Conservation (phyloP, 2,113 vertebrate species). For the Macquaria ambigua region DNA sequence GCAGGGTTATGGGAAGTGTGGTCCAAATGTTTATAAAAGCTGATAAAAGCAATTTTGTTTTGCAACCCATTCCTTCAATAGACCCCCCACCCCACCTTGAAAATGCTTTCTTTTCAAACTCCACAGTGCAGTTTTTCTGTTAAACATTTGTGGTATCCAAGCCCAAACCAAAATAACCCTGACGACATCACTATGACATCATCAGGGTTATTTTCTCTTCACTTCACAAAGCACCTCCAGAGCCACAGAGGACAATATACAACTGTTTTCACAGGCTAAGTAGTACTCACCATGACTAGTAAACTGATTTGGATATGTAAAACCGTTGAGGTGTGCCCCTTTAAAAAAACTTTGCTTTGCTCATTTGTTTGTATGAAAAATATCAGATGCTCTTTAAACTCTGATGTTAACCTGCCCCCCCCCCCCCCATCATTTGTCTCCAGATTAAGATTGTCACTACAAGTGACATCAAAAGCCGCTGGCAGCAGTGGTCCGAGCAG, state of each 20-base stretch:
- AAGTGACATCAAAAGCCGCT: conserved; percentile 82
- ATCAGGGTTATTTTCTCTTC: no score
- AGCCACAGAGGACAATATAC: neutral
- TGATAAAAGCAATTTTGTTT: no score
- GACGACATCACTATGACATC: no score
- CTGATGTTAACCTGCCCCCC: neutral
- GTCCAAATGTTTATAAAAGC: neutral
- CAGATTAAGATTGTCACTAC: conserved; percentile 82
- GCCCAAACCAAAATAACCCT: no score
- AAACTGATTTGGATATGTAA: neutral
- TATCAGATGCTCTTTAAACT: neutral
- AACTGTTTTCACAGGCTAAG: no score
- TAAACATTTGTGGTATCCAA: no score
- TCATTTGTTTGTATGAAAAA: neutral
- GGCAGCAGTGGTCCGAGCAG: conserved; percentile 84
- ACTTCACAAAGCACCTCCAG: no score
- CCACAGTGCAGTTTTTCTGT: no score
- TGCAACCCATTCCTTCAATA: no score
- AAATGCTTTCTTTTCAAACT: no score
- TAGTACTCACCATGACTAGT: neutral
- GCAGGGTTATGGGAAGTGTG: neutral
- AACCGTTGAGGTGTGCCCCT: neutral
- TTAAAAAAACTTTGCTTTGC: neutral
- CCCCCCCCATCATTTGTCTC: neutral
- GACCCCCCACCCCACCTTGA: no score